Evolutionary conservation across 2,888 invertebrate species (phyloP).

Genomic region (Drosophila mimica): DNA sequence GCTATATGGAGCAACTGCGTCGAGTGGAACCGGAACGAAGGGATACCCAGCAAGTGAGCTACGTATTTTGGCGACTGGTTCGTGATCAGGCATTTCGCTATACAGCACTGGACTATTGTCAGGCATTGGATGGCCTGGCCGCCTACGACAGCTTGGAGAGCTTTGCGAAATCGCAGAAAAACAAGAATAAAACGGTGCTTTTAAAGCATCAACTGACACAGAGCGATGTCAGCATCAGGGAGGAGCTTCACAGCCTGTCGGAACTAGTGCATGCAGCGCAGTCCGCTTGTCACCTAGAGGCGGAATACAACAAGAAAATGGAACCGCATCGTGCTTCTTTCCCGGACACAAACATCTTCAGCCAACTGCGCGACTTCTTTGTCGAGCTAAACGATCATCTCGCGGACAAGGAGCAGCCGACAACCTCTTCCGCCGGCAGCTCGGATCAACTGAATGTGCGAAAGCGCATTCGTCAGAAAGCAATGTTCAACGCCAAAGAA

Average conservation of each 20-base stretch:
- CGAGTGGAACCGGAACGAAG: slow-evolving; percentile 4
- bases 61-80: slow-evolving; percentile 71
- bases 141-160: slow-evolving; percentile 72
- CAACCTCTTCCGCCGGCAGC: slow-evolving; percentile 8
- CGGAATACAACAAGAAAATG: slow-evolving; percentile 79
- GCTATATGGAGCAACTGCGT: slow-evolving; percentile 54
- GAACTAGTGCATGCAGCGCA: slow-evolving; percentile 40
- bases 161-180: slow-evolving; percentile 13
- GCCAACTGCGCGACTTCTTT: slow-evolving; percentile 54
- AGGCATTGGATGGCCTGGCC: slow-evolving; percentile 74
- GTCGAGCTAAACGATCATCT: slow-evolving; percentile 54
- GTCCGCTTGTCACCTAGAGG: slow-evolving; percentile 69
- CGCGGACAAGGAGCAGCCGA: slow-evolving; percentile 2
- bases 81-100: slow-evolving; percentile 71
- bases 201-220: slow-evolving; percentile 47
- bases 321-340: slow-evolving; percentile 46
- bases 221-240: slow-evolving; percentile 20
- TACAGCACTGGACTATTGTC: slow-evolving; percentile 71
- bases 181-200: slow-evolving; percentile 3
- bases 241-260: slow-evolving; percentile 60
- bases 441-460: slow-evolving; percentile 44
- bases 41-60: slow-evolving; percentile 64
- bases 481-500: slow-evolving; percentile 48
- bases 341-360: slow-evolving; percentile 67
- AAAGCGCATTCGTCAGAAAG: slow-evolving; percentile 45